Evolutionary conservation across 2,888 invertebrate species (phyloP).

Genomic region (Crossocerus cetratus): DNA sequence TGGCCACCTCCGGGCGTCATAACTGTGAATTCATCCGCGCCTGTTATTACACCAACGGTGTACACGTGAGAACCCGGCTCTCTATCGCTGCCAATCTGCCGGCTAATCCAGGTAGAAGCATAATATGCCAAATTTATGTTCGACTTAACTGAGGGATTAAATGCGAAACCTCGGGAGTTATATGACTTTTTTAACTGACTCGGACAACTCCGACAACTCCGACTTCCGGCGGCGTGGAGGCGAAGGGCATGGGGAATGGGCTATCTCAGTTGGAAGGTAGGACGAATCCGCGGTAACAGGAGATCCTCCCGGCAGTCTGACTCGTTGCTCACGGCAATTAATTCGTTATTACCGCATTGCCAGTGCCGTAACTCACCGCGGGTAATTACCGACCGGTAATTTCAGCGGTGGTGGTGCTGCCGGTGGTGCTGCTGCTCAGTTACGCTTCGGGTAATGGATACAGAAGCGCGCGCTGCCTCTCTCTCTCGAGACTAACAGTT

Average conservation of each 20-base stretch:
- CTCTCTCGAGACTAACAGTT: slow-evolving; percentile 31
- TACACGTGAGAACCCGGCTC: not conserved
- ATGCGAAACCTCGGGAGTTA: too few relatives aligned
- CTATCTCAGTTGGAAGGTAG: too few relatives aligned
- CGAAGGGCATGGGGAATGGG: too few relatives aligned
- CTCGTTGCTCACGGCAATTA: slow-evolving; percentile 52
- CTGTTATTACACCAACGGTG: slow-evolving; percentile 29
- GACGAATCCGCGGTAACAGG: too few relatives aligned
- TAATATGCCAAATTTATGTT: too few relatives aligned
- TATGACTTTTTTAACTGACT: too few relatives aligned
- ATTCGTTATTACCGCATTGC: slow-evolving; percentile 65
- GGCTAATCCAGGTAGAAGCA: too few relatives aligned
- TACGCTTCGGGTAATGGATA: slow-evolving; percentile 59
- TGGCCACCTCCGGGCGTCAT: slow-evolving; percentile 22
- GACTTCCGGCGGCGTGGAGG: slow-evolving; percentile 16
- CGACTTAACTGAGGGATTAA: too few relatives aligned
- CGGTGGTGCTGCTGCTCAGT: slow-evolving; percentile 60
- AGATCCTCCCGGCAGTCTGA: too few relatives aligned
- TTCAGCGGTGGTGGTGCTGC: slow-evolving; percentile 28
- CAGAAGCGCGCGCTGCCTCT: slow-evolving; percentile 29
- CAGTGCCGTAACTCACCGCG: slow-evolving; percentile 55
- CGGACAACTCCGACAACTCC: slow-evolving; percentile 17
- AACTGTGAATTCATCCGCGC: slow-evolving; percentile 46
- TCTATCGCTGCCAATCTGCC: too few relatives aligned
- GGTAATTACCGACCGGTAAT: slow-evolving; percentile 60